Evolutionary conservation across 2,113 vertebrate genomes (phyloP).

Genomic region (Gambusia affinis): DNA sequence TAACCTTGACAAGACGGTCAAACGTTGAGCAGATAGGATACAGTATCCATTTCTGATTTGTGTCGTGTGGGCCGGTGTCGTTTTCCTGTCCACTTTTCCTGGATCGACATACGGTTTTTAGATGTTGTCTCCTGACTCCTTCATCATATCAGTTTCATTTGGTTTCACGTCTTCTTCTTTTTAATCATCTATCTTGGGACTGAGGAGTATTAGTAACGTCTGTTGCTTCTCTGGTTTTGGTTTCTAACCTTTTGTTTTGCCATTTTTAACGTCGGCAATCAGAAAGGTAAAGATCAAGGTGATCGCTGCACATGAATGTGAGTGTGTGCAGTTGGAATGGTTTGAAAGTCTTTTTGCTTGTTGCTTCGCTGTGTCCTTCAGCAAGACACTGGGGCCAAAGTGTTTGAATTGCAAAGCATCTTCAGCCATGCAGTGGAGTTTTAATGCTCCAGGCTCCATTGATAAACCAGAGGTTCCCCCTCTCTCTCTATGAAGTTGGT

Average conservation of each 20-base stretch:
- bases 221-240: conserved; percentile 51
- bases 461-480: neutral
- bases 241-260: conserved; percentile 48
- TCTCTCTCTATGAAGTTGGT: conserved; percentile 7
- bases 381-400: conserved; percentile 3
- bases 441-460: neutral
- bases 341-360: conserved; percentile 12
- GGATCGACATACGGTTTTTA: conserved; percentile 25
- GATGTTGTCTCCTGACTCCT: conserved; percentile 43
- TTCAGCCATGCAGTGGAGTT: conserved; percentile 2
- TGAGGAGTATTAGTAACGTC: conserved; percentile 54
- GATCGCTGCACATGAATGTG: conserved; percentile 51
- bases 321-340: conserved; percentile 3
- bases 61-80: conserved; percentile 47
- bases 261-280: conserved; percentile 41
- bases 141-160: conserved; percentile 52
- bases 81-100: conserved; percentile 39
- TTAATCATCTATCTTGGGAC: conserved; percentile 54
- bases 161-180: conserved; percentile 58
- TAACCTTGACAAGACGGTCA: conserved; percentile 15
- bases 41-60: conserved; percentile 16
- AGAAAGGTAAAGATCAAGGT: conserved; percentile 54
- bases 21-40: conserved; percentile 9
- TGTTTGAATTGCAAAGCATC: neutral
- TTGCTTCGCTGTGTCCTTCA: conserved; percentile 34